Evolutionary conservation across 2,113 vertebrate genomes (phyloP).

Genomic region (Echinops telfairi): DNA sequence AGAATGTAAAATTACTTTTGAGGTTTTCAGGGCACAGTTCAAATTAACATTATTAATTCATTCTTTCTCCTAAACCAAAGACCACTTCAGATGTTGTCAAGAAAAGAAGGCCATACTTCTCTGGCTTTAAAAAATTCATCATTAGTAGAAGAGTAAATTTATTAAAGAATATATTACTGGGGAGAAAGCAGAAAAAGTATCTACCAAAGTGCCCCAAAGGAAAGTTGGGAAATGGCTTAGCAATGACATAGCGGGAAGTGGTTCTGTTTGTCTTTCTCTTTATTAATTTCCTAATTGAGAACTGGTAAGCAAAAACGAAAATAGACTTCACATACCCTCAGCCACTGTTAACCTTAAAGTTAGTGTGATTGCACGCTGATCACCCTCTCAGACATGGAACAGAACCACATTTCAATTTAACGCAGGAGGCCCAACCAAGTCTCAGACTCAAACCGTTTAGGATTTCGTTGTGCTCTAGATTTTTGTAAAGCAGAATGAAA

Average conservation of each 20-base stretch:
- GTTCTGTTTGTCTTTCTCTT: not conserved
- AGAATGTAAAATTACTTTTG: no score
- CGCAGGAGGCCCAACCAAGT: not conserved
- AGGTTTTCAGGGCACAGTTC: no score
- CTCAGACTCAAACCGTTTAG: not conserved
- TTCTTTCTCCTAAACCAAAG: no score
- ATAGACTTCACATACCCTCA: not conserved
- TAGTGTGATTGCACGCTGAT: not conserved
- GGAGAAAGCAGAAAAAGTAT: constrained; percentile 26
- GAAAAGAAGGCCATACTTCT: no score
- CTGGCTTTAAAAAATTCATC: no score
- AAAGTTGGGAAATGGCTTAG: not conserved
- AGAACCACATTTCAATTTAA: not conserved
- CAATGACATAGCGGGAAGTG: not conserved
- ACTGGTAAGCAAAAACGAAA: not conserved
- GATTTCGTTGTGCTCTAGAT: constrained; percentile 15
- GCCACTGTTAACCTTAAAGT: no score
- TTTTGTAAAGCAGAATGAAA: not conserved
- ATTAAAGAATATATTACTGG: constrained; percentile 21
- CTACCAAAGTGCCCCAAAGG: not conserved
- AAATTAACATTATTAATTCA: no score
- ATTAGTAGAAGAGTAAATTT: no score
- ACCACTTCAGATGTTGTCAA: no score
- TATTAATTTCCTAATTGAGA: constrained; percentile 4
- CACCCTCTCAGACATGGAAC: not conserved